Base-by-base conservation (phyloP, 37 sponge, comb jelly and placozoan genomes). In the Spongia lamella region DNA sequence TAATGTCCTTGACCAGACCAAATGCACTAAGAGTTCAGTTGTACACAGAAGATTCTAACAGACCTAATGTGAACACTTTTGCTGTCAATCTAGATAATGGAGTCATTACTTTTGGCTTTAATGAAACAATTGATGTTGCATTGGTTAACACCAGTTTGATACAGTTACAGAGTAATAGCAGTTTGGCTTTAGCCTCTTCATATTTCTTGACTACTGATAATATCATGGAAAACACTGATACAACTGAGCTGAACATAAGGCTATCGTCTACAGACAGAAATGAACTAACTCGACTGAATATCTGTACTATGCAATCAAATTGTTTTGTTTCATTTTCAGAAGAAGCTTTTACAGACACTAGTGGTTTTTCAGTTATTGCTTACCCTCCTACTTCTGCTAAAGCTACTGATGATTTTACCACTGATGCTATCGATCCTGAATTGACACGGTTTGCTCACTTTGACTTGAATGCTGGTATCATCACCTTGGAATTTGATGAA, bases 381-480 rank as follows among this genome's bases (percentile, higher is more conserved):
- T 56, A 80, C 0, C 56, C 76, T 56, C 62, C 36, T 43, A 58
- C 72, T 50, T 15, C 13, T 11, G 82, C 83, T 15, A 50, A 36
- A 62, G 32, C 1, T 37, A 83, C 84, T 59, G 38, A 30, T 59
- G 50, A 19, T 16, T 84, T 85, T 40, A 75, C 64, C 38, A 19
- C 57, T 14, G 93, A 92, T 47, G 52, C 26, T 19, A 80, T 77
- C 19, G 54, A 85, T 47, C 89, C 89, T 0, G 47, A 17, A 3
- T 60, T 88, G 15, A 56, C 80, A 3, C 20, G 51, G 51, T 92
- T 92, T 80, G 56, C 68, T 33, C 49, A 38, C 16, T 92, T 92
- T 71, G 86, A 92, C 70, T 61, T 92, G 20, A 78, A 92, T 70
- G 21, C 66, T 27, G 93, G 93, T 38, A 68, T 84, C 15, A 53